Conservation (phyloP, 2,888 invertebrate genomes). For the Hyposoter dolosus region DNA sequence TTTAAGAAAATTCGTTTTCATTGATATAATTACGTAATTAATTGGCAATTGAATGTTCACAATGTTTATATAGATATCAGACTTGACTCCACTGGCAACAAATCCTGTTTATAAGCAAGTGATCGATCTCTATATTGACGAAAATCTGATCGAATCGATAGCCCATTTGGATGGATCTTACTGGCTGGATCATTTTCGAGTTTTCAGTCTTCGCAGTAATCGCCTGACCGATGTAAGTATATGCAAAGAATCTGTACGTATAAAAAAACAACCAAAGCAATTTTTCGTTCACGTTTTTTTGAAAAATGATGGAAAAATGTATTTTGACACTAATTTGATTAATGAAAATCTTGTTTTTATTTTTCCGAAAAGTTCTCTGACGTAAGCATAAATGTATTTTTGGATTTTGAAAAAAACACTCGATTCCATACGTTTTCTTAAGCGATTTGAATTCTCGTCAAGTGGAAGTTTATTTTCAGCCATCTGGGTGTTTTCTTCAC, state of each 20-base stretch:
- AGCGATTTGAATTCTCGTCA: slow-evolving; percentile 3
- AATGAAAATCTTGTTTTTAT: neutral
- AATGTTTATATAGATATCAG: slow-evolving; percentile 87
- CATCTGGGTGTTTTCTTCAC: slow-evolving; percentile 2
- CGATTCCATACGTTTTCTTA: neutral
- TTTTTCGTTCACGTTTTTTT: neutral
- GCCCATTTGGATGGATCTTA: slow-evolving; percentile 91
- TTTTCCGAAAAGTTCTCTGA: neutral
- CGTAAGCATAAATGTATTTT: slow-evolving; percentile 24
- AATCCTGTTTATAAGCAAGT: slow-evolving; percentile 89
- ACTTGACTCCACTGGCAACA: slow-evolving; percentile 87
- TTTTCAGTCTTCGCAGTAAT: slow-evolving; percentile 92
- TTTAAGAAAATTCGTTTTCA: neutral
- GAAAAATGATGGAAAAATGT: neutral
- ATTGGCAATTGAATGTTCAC: neutral
- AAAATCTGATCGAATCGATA: slow-evolving; percentile 89
- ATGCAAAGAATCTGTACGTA: neutral
- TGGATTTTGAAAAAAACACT: neutral
- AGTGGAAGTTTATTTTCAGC: slow-evolving; percentile 46
- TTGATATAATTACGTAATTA: neutral
- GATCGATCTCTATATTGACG: slow-evolving; percentile 91
- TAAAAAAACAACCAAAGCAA: neutral
- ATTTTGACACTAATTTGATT: neutral
- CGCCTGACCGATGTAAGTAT: slow-evolving; percentile 88
- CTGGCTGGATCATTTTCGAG: slow-evolving; percentile 92